Base-by-base conservation (phyloP, 2,888 invertebrate genomes). In the Leptarthrus brevirostris region DNA sequence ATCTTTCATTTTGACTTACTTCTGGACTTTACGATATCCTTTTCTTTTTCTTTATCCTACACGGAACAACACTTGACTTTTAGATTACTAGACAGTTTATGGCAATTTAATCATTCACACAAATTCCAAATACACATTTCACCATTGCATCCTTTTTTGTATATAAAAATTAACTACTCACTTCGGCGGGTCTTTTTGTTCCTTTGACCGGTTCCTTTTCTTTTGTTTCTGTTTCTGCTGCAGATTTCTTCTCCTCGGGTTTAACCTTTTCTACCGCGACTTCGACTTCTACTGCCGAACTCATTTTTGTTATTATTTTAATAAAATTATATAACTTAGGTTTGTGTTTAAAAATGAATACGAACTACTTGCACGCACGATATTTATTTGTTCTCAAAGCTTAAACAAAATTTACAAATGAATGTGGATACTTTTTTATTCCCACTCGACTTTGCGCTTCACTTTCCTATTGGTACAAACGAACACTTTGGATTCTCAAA, bases 181-280 rank as follows among this genome's bases (percentile, higher is more conserved):
- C 92, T 88, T 93, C 92, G 80, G 92, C 91, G 86, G 92, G 89
- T 88, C 93, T 89, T 87, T 93, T 93, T 85, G 91, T 91, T 85
- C 91, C 92, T 87, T 93, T 92, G 79, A 91, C 87, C 76, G 81
- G 80, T 74, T 70, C 61, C 22, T 52, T 18, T 82, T 89, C 88
- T 86, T 90, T 90, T 75, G 88, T 88, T 82, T 90, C 90, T 16
- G 74, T 74, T 66, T 71, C 73, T 77, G 82, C 84, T 77, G 86
- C 85, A 80, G 86, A 44, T 20, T 64, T 64, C 24, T 64, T 90
- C 80, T 90, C 90, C 74, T 83, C 83, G 81, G 87, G 87, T 81
- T 88, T 87, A 83, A 90, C 88, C 87, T 92, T 92, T 86, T 92
- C 92, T 77, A 92, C 90, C 80, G 90, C 91, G 83, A 92, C 91